Percentiles rank a stretch among this genome's conserved stretches.
phyloP scores from a whole-genome alignment of 2,888 invertebrate species.

The Seira ritae region DNA sequence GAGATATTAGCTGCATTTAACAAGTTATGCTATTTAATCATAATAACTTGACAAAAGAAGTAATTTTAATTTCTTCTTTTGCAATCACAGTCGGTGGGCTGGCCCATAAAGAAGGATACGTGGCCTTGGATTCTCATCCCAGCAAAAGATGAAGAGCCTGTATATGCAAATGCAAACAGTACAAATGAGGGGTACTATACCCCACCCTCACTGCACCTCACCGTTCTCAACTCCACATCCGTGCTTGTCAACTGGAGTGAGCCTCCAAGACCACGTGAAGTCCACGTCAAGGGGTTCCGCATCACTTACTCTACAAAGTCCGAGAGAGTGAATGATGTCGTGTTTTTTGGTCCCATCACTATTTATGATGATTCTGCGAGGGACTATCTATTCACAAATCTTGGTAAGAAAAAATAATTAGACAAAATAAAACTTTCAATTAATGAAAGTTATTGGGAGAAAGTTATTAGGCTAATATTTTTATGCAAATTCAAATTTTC shows the following conservation, averaged over 20 bases:
- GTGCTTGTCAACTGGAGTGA: constrained; percentile 69
- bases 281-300: constrained; percentile 68
- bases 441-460: not conserved
- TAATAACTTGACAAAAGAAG: no score
- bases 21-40: no score
- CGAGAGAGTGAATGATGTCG: constrained; percentile 64
- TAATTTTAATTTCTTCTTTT: no score
- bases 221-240: constrained; percentile 64
- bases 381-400: constrained; percentile 59
- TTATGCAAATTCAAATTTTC: not conserved
- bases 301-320: constrained; percentile 67
- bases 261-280: constrained; percentile 55
- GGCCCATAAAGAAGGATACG: constrained; percentile 57
- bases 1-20: no score
- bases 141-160: constrained; percentile 28
- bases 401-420: constrained; percentile 51
- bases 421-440: not conserved
- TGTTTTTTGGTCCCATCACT: constrained; percentile 67
- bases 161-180: constrained; percentile 60
- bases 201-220: constrained; percentile 63
- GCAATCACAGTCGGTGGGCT: constrained; percentile 44
- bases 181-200: constrained; percentile 59
- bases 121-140: constrained; percentile 53
- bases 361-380: constrained; percentile 57
- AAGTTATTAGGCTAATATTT: not conserved